These are phyloP conservation scores for Tapera naevia DNA, from an alignment of 2,797 vertebrate genomes.

Conservation along the genomic window DNA sequence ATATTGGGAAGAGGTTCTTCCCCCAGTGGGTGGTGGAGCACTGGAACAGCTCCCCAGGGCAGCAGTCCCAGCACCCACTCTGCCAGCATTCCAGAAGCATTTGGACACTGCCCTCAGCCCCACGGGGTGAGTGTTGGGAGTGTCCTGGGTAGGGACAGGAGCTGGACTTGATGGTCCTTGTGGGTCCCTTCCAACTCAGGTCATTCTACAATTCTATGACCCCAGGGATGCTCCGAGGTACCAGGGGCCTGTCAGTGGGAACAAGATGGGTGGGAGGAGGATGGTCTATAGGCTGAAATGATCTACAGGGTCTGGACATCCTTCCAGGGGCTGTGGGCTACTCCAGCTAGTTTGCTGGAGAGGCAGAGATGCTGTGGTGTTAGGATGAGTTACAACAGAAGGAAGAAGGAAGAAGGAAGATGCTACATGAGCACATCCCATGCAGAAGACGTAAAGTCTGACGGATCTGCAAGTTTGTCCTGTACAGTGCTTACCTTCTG, in stretches of 20 bases:
- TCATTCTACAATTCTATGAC: no score
- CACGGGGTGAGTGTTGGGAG: no score
- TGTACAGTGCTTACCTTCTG: background rate
- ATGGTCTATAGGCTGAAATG: background rate
- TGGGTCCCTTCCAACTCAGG: no score
- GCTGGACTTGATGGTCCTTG: no score
- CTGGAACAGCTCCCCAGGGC: no score
- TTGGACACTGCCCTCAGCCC: no score
- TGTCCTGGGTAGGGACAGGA: no score
- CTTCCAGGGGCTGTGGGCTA: background rate
- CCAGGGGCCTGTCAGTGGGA: accelerated
- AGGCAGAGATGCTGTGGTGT: background rate
- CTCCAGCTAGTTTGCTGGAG: background rate
- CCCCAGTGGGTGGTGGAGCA: no score
- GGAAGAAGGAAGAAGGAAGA: background rate
- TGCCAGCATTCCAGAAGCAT: no score
- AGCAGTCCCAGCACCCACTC: no score
- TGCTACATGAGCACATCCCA: background rate
- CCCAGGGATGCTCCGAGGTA: background rate
- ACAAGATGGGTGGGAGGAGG: accelerated
- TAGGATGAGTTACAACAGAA: background rate
- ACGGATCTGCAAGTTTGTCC: background rate
- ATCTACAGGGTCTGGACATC: background rate
- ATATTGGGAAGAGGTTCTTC: no score
- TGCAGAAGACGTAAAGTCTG: background rate